These are phyloP conservation scores for Notodromas monacha DNA, from an alignment of 2,888 invertebrate species.

Conservation along the genomic window DNA sequence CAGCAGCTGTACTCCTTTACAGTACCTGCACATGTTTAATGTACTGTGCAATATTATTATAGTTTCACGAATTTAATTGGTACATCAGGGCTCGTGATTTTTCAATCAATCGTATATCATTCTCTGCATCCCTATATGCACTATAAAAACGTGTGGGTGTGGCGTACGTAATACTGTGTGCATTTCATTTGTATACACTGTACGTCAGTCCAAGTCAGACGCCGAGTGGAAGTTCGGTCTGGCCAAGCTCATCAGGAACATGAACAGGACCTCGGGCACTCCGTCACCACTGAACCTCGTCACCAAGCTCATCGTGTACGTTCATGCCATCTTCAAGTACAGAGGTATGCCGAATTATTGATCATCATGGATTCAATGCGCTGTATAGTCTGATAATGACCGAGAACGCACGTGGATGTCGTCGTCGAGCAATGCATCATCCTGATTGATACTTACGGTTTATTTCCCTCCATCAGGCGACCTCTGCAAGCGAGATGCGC, in stretches of 20 bases:
- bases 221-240: slow-evolving; percentile 99
- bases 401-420: neutral
- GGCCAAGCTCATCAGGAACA: slow-evolving; percentile 86
- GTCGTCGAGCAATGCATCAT: neutral
- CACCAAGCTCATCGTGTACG: slow-evolving; percentile 65
- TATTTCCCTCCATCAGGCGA: slow-evolving; percentile 9
- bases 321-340: slow-evolving; percentile 36
- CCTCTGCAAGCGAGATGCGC: slow-evolving; percentile 10
- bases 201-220: slow-evolving; percentile 79
- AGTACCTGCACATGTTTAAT: too few species aligned
- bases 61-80: too few species aligned
- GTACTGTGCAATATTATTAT: too few species aligned
- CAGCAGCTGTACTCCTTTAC: too few species aligned
- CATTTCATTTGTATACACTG: too few species aligned
- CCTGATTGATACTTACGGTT: too few species aligned
- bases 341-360: too few species aligned
- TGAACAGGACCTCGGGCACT: slow-evolving; percentile 87
- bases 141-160: too few species aligned
- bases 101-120: too few species aligned
- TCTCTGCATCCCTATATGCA: too few species aligned
- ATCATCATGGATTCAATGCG: neutral
- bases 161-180: too few species aligned
- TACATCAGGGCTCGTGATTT: too few species aligned
- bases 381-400: neutral
- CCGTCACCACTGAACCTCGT: slow-evolving; percentile 89